Base-by-base conservation (phyloP, 1,140 invertebrate species). In the Neodiprion lecontei region DNA sequence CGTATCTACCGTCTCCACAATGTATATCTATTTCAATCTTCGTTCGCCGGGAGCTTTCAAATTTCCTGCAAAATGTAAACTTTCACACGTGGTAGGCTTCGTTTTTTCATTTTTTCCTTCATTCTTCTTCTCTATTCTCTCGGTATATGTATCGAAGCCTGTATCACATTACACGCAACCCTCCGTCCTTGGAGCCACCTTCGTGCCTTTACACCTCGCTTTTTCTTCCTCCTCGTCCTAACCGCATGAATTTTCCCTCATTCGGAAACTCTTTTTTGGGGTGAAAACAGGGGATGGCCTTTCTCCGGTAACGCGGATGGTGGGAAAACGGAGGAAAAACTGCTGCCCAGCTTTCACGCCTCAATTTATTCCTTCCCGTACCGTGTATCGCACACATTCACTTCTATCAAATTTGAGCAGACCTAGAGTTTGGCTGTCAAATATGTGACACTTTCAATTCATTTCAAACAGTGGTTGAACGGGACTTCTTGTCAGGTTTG, bases 241-340 rank as follows among this genome's bases (percentile, higher is more conserved):
- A 61, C 53, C 53, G 53, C 53, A 61, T 17, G n/a, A 61, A 61
- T 61, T 61, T 61, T 17, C 53, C 53, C 11, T 17, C n/a, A 61
- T 61, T 7, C 53, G 28, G 28, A 40, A 61, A 40, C 28, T 3
- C 28, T 40, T 40, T 61, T 61, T 61, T 40, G 28, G 28, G 28
- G 5, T 40, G 28, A 40, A 1, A 40, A 40, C 28, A 40, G 28
- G 28, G 28, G 28, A 40, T 40, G 2, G 28, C 5, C n/a, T 7
- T 61, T 61, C 9, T 61, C 53, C n/a, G 53, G 53, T 5, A 61
- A 61, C 53, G 3, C 4, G n/a, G 53, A 17, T 7, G 53, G 0
- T 9, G n/a, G n/a, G 53, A 61, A 61, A 61, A 61, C n/a, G 53
- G n/a, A 61, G 53, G 53, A 61, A 61, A 40, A 61, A 61, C 53